These are phyloP conservation scores for Gallinago stenura DNA, from an alignment of 2,797 vertebrate species.

Conservation along the genomic window DNA sequence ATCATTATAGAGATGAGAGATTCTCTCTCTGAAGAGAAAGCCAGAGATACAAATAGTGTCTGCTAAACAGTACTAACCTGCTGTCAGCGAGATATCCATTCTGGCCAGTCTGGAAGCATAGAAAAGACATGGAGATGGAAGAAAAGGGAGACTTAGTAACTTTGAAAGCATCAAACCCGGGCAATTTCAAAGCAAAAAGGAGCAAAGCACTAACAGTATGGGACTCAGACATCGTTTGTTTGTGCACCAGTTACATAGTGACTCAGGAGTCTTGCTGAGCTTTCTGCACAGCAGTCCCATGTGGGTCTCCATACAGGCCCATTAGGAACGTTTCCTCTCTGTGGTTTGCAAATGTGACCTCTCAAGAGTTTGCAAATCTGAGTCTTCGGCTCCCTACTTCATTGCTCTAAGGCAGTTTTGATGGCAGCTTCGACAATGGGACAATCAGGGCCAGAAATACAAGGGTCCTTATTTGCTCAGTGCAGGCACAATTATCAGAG, in stretches of 20 bases:
- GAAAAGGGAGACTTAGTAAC: slow-evolving; percentile 56
- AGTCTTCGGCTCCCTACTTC: neutral
- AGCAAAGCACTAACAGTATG: neutral
- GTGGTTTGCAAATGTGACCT: too few species aligned
- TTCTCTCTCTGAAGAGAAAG: slow-evolving; percentile 24
- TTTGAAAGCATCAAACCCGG: neutral
- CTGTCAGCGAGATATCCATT: slow-evolving; percentile 97
- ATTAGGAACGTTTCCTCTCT: neutral
- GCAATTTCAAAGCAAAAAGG: neutral
- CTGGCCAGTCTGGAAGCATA: slow-evolving; percentile 82
- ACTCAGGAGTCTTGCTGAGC: neutral
- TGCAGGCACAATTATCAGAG: neutral
- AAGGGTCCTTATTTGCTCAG: neutral
- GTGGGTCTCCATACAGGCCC: neutral
- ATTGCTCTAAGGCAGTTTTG: neutral
- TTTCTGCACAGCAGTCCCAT: neutral
- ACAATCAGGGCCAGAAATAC: neutral
- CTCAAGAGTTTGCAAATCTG: neutral
- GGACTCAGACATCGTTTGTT: rapidly evolving
- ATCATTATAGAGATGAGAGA: slow-evolving; percentile 29
- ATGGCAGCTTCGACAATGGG: neutral
- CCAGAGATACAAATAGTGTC: slow-evolving; percentile 12
- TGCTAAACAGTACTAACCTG: slow-evolving; percentile 86
- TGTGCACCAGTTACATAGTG: neutral
- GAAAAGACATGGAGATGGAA: neutral